Evolutionary conservation across 2,888 invertebrate genomes (phyloP), one percentile per base, ranked within the genome.

Genomic region (Drosophila acutilabella): DNA sequence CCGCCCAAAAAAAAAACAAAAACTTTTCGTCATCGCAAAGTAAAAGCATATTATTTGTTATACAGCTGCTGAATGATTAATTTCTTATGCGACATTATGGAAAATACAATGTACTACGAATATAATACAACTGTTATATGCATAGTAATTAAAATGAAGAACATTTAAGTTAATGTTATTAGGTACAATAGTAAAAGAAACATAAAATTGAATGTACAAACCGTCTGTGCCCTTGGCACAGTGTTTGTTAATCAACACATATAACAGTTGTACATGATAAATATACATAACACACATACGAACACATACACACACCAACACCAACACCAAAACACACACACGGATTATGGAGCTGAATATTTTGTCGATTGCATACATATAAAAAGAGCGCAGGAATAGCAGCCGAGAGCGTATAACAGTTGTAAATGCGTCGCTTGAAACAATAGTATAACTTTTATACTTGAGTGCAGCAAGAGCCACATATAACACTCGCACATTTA

Each of bases 201-300:
- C 78, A 64, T 45, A 84, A 78, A 65, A 50, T 45, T 13, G 36
- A 65, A 66, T 52, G 30, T 65, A 75, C 57, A 56, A 58, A 71
- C 69, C 74, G 72, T 67, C 72, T 71, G 71, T 73, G 66, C 44
- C 66, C 72, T 54, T 51, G 53, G 78, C 78, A 47, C 78, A 52
- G 56, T 64, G 42, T 61, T 65, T 48, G 50, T 48, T 62, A 56
- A 41, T 57, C 20, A 64, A 60, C 62, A 84, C 66, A 64, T 60
- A 60, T 65, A 53, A 61, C 68, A 78, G 70, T 57, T 52, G 69
- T 54, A 52, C 64, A 56, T 33, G 47, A 40, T 30, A 30, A 30
- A 30, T 30, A 30, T 30, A 18, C 41, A 45, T 41, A 53, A 57
- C 50, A 58, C 40, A 54, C 53, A 58, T 64, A 50, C 44, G 23